These are phyloP conservation scores for Bolborhynchus lineola DNA, from an alignment of 2,113 vertebrate species.

Conservation along the genomic window DNA sequence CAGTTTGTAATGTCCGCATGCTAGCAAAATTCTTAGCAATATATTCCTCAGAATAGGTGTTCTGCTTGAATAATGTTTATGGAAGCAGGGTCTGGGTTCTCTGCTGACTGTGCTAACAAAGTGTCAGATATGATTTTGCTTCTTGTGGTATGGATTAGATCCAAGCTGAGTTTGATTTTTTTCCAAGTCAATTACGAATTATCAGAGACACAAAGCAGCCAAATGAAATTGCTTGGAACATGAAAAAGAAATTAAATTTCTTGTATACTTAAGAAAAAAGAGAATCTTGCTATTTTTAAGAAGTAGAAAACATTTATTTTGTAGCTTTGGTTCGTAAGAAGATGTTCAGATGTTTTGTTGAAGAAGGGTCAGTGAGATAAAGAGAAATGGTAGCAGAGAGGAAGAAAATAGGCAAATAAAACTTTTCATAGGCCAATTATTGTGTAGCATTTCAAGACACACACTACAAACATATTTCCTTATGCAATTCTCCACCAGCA, in stretches of 20 bases:
- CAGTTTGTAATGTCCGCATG: neutral
- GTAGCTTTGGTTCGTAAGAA: neutral
- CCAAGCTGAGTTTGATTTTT: conserved; percentile 51
- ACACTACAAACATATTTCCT: neutral
- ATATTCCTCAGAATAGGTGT: neutral
- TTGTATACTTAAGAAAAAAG: neutral
- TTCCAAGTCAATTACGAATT: conserved; percentile 60
- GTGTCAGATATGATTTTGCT: conserved; percentile 52
- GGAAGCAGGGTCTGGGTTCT: neutral
- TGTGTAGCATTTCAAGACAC: neutral
- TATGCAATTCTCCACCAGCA: neutral
- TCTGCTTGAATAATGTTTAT: conserved; percentile 25
- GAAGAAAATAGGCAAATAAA: neutral
- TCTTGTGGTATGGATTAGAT: conserved; percentile 38
- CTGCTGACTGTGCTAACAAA: conserved; percentile 40
- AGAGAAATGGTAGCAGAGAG: neutral
- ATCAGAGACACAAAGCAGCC: conserved; percentile 32
- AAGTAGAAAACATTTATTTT: neutral
- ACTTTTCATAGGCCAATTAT: neutral
- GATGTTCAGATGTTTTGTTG: neutral
- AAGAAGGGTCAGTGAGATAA: neutral
- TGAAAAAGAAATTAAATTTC: conserved; percentile 24
- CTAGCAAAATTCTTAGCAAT: neutral
- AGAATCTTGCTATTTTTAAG: neutral
- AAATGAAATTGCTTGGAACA: conserved; percentile 29